A percentile compares a stretch with the other conserved stretches of the same genome.
Conservation (phyloP, 2,888 invertebrate genomes). For the Ectemnius cavifrons region DNA sequence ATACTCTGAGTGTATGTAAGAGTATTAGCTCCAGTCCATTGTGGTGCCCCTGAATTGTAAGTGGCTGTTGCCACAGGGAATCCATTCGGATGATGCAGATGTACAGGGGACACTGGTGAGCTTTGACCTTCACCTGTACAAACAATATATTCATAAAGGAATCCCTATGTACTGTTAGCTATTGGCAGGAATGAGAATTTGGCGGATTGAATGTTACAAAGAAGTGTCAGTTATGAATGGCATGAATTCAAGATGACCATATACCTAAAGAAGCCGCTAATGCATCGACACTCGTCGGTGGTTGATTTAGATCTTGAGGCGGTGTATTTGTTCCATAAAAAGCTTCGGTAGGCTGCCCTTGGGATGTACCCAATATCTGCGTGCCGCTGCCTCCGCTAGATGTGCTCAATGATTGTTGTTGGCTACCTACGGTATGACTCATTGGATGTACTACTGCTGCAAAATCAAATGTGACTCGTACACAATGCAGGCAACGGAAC, state of each 20-base stretch:
- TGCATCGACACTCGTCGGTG: slow-evolving; percentile 71
- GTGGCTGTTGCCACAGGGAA: slow-evolving; percentile 75
- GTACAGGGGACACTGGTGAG: slow-evolving; percentile 79
- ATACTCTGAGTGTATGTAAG: slow-evolving; percentile 95
- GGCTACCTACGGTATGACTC: slow-evolving; percentile 73
- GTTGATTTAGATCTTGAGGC: slow-evolving; percentile 75
- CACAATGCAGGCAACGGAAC: slow-evolving; percentile 58
- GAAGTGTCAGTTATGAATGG: too few relatives aligned
- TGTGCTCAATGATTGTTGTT: slow-evolving; percentile 71
- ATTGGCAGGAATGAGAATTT: too few relatives aligned
- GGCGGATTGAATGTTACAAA: too few relatives aligned
- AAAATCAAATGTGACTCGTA: slow-evolving; percentile 57
- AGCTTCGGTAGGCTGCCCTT: slow-evolving; percentile 72
- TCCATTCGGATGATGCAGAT: slow-evolving; percentile 79
- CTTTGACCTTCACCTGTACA: slow-evolving; percentile 78
- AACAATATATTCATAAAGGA: slow-evolving; percentile 51
- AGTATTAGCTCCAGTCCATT: slow-evolving; percentile 94
- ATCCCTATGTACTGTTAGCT: too few relatives aligned
- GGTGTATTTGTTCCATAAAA: slow-evolving; percentile 75
- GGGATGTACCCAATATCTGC: slow-evolving; percentile 72
- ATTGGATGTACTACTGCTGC: slow-evolving; percentile 75
- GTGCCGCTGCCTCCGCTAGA: slow-evolving; percentile 64
- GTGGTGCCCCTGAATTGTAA: slow-evolving; percentile 78
- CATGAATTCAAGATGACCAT: not conserved
- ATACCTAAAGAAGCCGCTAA: slow-evolving; percentile 72